Percentiles rank a stretch among this genome's conserved stretches.
phyloP scores from a whole-genome alignment of 2,888 invertebrate genomes.

The Hydrotaea cyrtoneurina region DNA sequence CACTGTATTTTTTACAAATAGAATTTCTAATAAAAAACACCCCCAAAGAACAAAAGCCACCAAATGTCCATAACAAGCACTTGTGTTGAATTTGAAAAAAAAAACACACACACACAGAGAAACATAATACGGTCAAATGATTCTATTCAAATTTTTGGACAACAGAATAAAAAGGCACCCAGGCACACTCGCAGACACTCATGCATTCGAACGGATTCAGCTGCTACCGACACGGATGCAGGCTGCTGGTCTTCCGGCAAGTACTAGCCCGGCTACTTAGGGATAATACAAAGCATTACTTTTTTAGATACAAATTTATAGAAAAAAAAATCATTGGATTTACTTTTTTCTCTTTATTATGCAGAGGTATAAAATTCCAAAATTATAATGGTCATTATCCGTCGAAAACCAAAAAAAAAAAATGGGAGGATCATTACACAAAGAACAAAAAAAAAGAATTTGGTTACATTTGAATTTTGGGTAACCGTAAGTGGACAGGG shows the following conservation, averaged over 20 bases:
- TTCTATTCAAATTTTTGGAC: conserved; percentile 67
- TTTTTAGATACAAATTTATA: conserved; percentile 23
- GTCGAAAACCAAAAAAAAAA: conserved; percentile 20
- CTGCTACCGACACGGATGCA: conserved; percentile 10
- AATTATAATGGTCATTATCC: conserved; percentile 34
- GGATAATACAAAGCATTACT: conserved; percentile 22
- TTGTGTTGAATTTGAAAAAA: conserved; percentile 1
- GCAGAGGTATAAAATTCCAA: neutral
- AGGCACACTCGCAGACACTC: neutral
- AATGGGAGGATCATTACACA: neutral
- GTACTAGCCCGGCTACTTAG: conserved; percentile 28
- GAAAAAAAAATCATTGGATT: conserved; percentile 14
- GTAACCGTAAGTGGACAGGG: conserved; percentile 26
- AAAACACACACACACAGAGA: conserved; percentile 1
- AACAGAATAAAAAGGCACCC: neutral
- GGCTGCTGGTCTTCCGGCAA: conserved; percentile 15
- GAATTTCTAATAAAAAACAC: neutral
- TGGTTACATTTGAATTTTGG: conserved; percentile 32
- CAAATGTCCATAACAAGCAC: conserved; percentile 30
- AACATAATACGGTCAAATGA: conserved; percentile 69
- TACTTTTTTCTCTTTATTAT: conserved; percentile 4
- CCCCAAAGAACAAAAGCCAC: conserved; percentile 24
- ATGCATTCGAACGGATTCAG: conserved; percentile 2
- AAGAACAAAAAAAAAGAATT: conserved; percentile 29
- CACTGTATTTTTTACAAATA: conserved; percentile 5